phyloP scores from a whole-genome alignment of 2,888 invertebrate species.

The Tolmerus cingulatus region DNA sequence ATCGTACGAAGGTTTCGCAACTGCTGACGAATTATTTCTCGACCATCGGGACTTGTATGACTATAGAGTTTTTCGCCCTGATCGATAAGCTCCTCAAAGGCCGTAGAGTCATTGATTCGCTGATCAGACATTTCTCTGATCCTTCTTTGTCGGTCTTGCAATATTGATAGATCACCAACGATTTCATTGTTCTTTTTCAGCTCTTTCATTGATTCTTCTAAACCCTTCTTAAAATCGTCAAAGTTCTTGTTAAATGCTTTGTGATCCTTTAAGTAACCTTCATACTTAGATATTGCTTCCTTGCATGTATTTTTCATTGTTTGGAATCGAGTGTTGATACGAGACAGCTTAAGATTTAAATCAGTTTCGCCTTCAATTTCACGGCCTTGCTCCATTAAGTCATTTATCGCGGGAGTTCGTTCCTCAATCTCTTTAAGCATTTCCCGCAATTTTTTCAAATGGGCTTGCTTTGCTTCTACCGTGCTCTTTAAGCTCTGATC shows the following conservation, averaged over 20 bases:
- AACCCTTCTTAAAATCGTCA: slow-evolving; percentile 76
- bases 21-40: slow-evolving; percentile 90
- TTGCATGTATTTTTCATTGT: slow-evolving; percentile 81
- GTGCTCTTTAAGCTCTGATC: slow-evolving; percentile 89
- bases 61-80: slow-evolving; percentile 91
- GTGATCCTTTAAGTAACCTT: slow-evolving; percentile 86
- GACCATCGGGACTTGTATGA: slow-evolving; percentile 93
- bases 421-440: slow-evolving; percentile 75
- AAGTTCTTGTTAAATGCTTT: slow-evolving; percentile 79
- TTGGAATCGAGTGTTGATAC: slow-evolving; percentile 82
- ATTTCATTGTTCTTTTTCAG: slow-evolving; percentile 78
- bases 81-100: slow-evolving; percentile 85
- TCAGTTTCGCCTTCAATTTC: slow-evolving; percentile 79
- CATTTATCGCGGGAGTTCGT: slow-evolving; percentile 74
- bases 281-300: slow-evolving; percentile 84
- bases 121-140: slow-evolving; percentile 81
- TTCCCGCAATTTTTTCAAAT: slow-evolving; percentile 78
- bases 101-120: slow-evolving; percentile 78
- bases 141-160: slow-evolving; percentile 84
- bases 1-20: slow-evolving; percentile 80
- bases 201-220: slow-evolving; percentile 76
- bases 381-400: slow-evolving; percentile 74
- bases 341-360: slow-evolving; percentile 76
- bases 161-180: slow-evolving; percentile 82
- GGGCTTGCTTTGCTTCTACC: slow-evolving; percentile 80